A percentile compares a stretch with the other conserved stretches of the same genome.
phyloP scores from a whole-genome alignment of 2,797 vertebrate genomes.

The Melanotaenia parkinsoni region DNA sequence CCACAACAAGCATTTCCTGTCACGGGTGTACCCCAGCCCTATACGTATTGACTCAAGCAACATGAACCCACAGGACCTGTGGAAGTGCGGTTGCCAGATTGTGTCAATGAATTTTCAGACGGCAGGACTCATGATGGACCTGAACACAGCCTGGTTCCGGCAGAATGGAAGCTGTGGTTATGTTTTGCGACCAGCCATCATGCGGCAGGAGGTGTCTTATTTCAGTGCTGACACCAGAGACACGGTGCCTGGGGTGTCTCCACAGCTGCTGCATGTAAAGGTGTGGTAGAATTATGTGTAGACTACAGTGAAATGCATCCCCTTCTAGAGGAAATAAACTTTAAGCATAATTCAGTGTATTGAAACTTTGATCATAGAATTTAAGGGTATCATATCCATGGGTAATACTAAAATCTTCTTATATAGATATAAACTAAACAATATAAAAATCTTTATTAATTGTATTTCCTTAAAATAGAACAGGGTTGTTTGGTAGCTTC shows the following conservation, averaged over 20 bases:
- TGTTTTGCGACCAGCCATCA: constrained; percentile 92
- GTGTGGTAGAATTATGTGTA: constrained; percentile 35
- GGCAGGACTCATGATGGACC: constrained; percentile 95
- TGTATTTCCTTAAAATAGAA: neutral
- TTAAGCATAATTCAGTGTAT: neutral
- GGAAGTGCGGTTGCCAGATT: constrained; percentile 96
- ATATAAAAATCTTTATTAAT: neutral
- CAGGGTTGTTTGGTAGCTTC: neutral
- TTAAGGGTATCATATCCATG: neutral
- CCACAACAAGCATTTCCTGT: constrained; percentile 93
- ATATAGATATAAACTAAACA: neutral
- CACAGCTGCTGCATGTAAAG: constrained; percentile 96
- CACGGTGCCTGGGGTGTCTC: constrained; percentile 92
- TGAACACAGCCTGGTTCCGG: constrained; percentile 93
- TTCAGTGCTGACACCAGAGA: constrained; percentile 94
- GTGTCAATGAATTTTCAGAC: constrained; percentile 97
- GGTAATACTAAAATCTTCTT: neutral
- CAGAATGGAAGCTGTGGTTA: constrained; percentile 95
- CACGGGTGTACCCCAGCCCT: constrained; percentile 90
- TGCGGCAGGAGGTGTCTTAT: constrained; percentile 94
- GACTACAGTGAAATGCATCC: neutral
- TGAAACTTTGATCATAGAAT: neutral
- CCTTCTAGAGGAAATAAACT: neutral
- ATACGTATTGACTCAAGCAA: constrained; percentile 95
- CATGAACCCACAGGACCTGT: constrained; percentile 95